phyloP scores from a whole-genome alignment of 2,113 vertebrate genomes.

The Tetraodon nigroviridis region DNA sequence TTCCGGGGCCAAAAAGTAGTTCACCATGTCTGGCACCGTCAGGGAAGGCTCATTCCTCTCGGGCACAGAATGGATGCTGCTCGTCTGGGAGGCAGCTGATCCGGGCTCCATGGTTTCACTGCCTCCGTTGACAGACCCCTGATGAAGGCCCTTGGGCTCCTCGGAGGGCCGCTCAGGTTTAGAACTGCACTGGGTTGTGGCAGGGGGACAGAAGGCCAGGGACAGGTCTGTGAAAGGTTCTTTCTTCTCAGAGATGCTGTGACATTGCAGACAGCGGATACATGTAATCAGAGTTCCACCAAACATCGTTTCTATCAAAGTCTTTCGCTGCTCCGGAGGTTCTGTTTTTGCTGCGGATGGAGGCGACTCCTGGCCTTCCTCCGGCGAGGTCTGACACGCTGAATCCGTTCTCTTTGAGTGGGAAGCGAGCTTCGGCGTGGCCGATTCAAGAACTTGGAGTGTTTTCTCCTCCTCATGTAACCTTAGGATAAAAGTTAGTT shows the following conservation, averaged over 20 bases:
- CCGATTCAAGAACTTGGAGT: slow-evolving; percentile 71
- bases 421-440: slow-evolving; percentile 44
- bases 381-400: slow-evolving; percentile 46
- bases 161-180: slow-evolving; percentile 42
- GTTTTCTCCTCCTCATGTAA: slow-evolving; percentile 95
- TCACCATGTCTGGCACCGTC: slow-evolving; percentile 89
- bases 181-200: slow-evolving; percentile 41
- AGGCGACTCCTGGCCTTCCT: slow-evolving; percentile 36
- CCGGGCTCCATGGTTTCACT: slow-evolving; percentile 58
- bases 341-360: slow-evolving; percentile 17
- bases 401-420: slow-evolving; percentile 50
- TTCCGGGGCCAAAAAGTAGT: slow-evolving; percentile 95
- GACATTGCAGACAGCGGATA: slow-evolving; percentile 89
- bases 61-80: slow-evolving; percentile 29
- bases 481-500: slow-evolving; percentile 60
- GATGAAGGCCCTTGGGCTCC: slow-evolving; percentile 56
- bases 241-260: slow-evolving; percentile 89
- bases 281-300: slow-evolving; percentile 88
- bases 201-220: slow-evolving; percentile 88
- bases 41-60: slow-evolving; percentile 72
- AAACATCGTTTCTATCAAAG: slow-evolving; percentile 92
- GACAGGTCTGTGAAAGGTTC: slow-evolving; percentile 96
- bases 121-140: slow-evolving; percentile 73
- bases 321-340: slow-evolving; percentile 60
- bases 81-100: slow-evolving; percentile 11